Conservation (phyloP, 2,113 vertebrate genomes). For the Diadophis punctatus region DNA sequence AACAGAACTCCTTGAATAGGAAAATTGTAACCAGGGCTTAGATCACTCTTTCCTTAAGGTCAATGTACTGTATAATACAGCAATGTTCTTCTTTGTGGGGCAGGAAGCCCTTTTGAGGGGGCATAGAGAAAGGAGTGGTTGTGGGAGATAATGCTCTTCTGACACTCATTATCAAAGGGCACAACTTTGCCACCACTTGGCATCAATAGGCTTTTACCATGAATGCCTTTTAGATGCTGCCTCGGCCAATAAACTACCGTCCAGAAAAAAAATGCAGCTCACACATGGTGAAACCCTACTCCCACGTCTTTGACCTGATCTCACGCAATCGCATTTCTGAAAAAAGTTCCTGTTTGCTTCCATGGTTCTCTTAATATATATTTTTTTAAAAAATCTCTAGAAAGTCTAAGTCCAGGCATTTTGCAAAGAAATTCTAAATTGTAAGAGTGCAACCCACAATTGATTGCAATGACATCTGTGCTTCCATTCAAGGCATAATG, state of each 20-base stretch:
- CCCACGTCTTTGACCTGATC: background rate
- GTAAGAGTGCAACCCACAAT: background rate
- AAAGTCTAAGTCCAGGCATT: background rate
- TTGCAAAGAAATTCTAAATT: background rate
- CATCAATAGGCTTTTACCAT: slow-evolving; percentile 27
- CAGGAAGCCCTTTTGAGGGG: background rate
- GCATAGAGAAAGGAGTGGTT: background rate
- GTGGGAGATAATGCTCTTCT: background rate
- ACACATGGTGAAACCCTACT: background rate
- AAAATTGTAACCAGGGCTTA: slow-evolving; percentile 1
- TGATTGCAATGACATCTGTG: background rate
- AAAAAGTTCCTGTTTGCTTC: background rate
- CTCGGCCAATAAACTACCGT: background rate
- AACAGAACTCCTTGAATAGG: background rate
- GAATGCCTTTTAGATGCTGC: background rate
- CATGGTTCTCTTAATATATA: background rate
- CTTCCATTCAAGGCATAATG: background rate
- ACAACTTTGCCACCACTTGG: background rate
- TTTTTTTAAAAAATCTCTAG: background rate
- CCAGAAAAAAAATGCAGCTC: background rate
- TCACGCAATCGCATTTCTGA: background rate
- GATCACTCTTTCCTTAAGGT: slow-evolving; percentile 6
- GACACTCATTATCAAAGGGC: background rate
- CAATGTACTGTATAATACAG: slow-evolving; percentile 11
- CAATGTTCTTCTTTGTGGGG: slow-evolving; percentile 8